A percentile compares a stretch with the other conserved stretches of the same genome.
phyloP scores from a whole-genome alignment of 1,140 invertebrate genomes.

The Agrilus planipennis region DNA sequence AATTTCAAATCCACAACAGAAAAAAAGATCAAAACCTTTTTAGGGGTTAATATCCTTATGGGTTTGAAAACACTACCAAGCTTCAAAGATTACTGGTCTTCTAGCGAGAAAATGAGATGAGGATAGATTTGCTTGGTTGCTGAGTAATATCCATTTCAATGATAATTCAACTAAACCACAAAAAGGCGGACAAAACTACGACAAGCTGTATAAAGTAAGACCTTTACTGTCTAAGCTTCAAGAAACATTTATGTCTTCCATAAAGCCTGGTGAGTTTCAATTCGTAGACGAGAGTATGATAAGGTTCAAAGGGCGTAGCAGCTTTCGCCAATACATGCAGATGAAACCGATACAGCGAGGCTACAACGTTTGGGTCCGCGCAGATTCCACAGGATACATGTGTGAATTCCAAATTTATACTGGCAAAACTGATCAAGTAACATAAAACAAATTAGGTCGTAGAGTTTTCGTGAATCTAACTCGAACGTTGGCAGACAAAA shows the following conservation, averaged over 20 bases:
- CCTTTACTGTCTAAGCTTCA: neutral
- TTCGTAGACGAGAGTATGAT: conserved; percentile 22
- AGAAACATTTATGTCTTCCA: conserved; percentile 2
- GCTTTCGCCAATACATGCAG: conserved; percentile 21
- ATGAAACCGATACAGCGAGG: conserved; percentile 29
- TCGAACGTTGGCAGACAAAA: conserved; percentile 17
- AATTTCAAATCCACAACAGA: neutral
- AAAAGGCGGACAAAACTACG: neutral
- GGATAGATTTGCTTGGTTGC: conserved; percentile 1
- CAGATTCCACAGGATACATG: conserved; percentile 4
- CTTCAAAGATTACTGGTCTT: conserved; percentile 7
- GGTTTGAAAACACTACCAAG: conserved; percentile 3
- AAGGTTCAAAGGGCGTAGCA: conserved; percentile 26
- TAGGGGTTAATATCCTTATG: conserved; percentile 3
- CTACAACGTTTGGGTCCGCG: conserved; percentile 25
- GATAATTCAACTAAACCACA: conserved; percentile 1
- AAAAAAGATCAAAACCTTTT: conserved; percentile 10
- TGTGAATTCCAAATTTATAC: conserved; percentile 6
- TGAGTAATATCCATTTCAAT: conserved; percentile 4
- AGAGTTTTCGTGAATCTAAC: conserved; percentile 28
- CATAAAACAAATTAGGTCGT: conserved; percentile 24
- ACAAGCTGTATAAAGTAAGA: conserved; percentile 5
- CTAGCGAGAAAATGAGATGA: conserved; percentile 1
- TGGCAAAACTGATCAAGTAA: conserved; percentile 6
- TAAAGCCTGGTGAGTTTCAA: neutral